phyloP scores from a whole-genome alignment of 23 tunicate species.

The Corella eumyota region DNA sequence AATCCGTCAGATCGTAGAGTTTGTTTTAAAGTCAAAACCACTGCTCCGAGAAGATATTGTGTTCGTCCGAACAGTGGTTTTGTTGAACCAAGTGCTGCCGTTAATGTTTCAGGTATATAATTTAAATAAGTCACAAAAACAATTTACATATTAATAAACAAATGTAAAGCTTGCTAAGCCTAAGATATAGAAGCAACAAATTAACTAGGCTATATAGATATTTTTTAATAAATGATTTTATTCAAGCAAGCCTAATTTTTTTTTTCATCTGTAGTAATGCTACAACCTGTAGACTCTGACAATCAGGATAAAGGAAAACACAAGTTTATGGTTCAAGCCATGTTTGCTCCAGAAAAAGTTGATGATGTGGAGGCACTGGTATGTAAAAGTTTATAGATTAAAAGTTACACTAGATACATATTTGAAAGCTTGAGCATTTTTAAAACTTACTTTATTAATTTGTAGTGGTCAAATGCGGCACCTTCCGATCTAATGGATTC shows the following conservation, averaged over 20 bases:
- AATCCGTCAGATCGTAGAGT: conserved; percentile 76
- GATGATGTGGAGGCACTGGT: conserved; percentile 87
- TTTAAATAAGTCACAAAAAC: background rate
- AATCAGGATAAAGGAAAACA: conserved; percentile 70
- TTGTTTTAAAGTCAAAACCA: conserved; percentile 91
- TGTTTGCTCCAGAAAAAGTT: conserved; percentile 59
- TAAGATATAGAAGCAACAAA: background rate
- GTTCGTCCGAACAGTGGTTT: conserved; percentile 95
- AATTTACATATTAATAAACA: background rate
- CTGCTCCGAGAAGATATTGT: conserved; percentile 90
- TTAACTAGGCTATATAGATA: background rate
- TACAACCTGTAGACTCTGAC: conserved; percentile 82
- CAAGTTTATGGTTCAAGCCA: conserved; percentile 92
- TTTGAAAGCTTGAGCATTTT: background rate
- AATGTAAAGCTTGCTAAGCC: background rate
- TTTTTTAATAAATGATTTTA: background rate
- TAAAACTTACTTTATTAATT: conserved; percentile 7
- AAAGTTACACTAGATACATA: too few relatives aligned
- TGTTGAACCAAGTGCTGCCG: conserved; percentile 47
- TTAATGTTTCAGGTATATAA: conserved; percentile 78
- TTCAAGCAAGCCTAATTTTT: background rate
- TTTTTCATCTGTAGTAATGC: conserved; percentile 61
- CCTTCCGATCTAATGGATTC: conserved; percentile 87
- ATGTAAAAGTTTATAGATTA: background rate
- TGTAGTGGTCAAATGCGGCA: conserved; percentile 66